These are phyloP conservation scores for Anarhynchus alexandrinus DNA, from an alignment of 2,113 vertebrate genomes.

Conservation along the genomic window DNA sequence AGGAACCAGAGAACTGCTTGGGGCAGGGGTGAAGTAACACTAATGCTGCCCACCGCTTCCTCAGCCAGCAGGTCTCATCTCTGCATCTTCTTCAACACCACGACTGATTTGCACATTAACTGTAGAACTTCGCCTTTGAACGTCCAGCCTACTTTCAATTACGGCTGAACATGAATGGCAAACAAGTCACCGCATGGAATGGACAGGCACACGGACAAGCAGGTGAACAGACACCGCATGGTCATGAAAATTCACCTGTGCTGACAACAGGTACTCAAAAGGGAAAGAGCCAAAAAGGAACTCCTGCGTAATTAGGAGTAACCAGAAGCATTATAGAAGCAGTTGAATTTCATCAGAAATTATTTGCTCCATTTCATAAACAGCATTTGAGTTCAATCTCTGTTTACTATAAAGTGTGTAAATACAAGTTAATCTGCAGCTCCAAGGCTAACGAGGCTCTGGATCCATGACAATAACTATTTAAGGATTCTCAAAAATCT, in stretches of 20 bases:
- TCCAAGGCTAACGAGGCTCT: not conserved
- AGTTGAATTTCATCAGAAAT: not conserved
- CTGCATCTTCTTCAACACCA: not conserved
- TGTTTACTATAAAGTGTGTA: not conserved
- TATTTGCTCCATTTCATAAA: not conserved
- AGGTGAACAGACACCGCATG: not conserved
- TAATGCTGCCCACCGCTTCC: not conserved
- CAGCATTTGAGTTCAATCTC: not conserved
- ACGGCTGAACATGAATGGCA: not conserved
- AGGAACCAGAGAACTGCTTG: not conserved
- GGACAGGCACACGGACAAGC: not conserved
- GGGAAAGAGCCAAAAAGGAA: not conserved
- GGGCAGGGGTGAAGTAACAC: not conserved
- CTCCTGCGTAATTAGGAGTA: not conserved
- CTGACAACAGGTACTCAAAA: not conserved
- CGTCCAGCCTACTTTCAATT: not conserved
- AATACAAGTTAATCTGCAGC: not conserved
- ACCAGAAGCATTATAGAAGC: not conserved
- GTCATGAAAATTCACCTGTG: fast-evolving
- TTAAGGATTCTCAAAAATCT: not conserved
- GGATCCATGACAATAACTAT: not conserved
- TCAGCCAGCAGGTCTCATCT: not conserved
- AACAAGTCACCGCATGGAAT: not conserved
- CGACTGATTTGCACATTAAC: not conserved
- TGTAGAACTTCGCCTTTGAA: not conserved